Evolutionary conservation across 2,888 invertebrate species (phyloP).

Genomic region (Ornithoptera priamus): DNA sequence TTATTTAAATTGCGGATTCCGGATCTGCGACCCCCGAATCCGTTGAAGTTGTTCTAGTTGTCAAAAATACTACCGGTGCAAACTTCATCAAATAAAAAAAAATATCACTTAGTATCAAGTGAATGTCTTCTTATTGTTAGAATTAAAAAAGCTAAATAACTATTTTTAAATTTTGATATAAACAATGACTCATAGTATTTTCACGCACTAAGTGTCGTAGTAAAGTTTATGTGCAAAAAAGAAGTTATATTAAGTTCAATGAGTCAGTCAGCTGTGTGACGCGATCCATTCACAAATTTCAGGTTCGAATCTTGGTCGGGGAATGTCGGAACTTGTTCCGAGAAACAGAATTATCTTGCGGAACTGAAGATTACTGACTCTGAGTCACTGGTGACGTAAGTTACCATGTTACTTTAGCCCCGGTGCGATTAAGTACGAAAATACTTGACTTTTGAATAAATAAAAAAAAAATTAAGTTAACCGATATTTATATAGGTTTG

Average conservation of each 20-base stretch:
- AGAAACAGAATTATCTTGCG: conserved; percentile 39
- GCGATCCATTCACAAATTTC: conserved; percentile 34
- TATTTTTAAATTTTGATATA: not conserved
- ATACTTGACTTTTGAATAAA: too few relatives aligned
- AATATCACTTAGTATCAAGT: too few relatives aligned
- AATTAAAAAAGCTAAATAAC: too few relatives aligned
- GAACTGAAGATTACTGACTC: conserved; percentile 33
- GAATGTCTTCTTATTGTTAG: too few relatives aligned
- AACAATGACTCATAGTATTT: conserved; percentile 3
- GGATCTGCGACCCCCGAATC: too few relatives aligned
- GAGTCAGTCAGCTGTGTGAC: conserved; percentile 28
- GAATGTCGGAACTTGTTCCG: conserved; percentile 43
- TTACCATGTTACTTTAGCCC: conserved; percentile 8
- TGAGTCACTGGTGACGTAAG: conserved; percentile 30
- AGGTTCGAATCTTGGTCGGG: conserved; percentile 35
- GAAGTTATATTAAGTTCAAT: conserved; percentile 27
- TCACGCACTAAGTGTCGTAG: conserved; percentile 5
- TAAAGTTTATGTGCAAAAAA: conserved; percentile 27
- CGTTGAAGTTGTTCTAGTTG: too few relatives aligned
- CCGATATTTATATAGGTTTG: too few relatives aligned
- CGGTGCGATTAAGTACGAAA: not conserved
- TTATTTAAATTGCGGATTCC: too few relatives aligned
- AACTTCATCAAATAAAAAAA: too few relatives aligned
- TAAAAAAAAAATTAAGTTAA: too few relatives aligned
- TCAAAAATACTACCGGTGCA: too few relatives aligned